These are phyloP conservation scores for Monoplex corrugatus DNA, from an alignment of 2,888 invertebrate genomes.

Conservation along the genomic window DNA sequence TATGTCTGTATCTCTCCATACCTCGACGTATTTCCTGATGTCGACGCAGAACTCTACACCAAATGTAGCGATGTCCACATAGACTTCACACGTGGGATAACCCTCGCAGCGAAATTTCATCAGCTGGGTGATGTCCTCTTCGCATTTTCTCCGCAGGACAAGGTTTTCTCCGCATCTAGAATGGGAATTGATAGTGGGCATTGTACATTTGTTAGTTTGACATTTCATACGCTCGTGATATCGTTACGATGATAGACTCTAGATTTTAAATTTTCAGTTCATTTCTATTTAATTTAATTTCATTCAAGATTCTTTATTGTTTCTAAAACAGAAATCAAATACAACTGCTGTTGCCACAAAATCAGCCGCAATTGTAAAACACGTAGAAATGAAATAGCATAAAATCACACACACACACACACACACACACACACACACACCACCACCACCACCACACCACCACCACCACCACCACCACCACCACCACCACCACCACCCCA, in stretches of 20 bases:
- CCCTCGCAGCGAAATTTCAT: constrained; percentile 21
- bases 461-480: neutral
- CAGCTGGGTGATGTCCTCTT: neutral
- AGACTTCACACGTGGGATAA: neutral
- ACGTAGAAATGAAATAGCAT: neutral
- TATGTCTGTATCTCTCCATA: neutral
- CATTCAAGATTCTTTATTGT: no score
- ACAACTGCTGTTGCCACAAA: no score
- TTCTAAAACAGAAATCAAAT: no score
- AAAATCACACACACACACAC: neutral
- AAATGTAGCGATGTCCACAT: constrained; percentile 13
- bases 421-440: neutral
- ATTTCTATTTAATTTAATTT: no score
- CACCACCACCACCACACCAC: neutral
- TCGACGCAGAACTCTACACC: neutral
- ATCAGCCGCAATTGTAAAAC: no score
- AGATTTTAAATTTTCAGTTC: no score
- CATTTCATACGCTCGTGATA: no score
- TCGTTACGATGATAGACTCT: no score
- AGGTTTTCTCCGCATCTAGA: neutral
- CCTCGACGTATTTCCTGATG: constrained; percentile 23
- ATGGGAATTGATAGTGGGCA: neutral
- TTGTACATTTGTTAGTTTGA: neutral
- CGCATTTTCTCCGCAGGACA: neutral
- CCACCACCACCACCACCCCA: neutral